A percentile compares a stretch with the other conserved stretches of the same genome.
phyloP scores from a whole-genome alignment of 1,140 invertebrate species.

The Listronotus bonariensis region DNA sequence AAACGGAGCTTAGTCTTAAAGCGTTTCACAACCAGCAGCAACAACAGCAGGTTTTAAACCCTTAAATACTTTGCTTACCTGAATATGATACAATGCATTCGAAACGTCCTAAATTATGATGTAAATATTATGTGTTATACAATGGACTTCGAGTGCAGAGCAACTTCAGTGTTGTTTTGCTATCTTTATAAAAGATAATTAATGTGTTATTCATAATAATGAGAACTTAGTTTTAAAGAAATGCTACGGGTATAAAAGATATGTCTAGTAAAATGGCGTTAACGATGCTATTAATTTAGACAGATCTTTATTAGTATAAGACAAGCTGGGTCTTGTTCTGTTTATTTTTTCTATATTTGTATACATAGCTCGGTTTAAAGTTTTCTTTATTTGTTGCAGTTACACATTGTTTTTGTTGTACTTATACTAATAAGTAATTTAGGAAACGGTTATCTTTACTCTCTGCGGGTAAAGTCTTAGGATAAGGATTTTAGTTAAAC shows the following conservation, averaged over 20 bases:
- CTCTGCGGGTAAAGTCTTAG: slow-evolving; percentile 1
- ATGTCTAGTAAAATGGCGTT: no score
- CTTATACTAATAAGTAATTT: slow-evolving; percentile 23
- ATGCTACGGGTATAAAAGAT: slow-evolving; percentile 14
- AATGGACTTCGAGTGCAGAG: slow-evolving; percentile 9
- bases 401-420: slow-evolving; percentile 33
- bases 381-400: slow-evolving; percentile 35
- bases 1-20: slow-evolving; percentile 72
- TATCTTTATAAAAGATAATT: slow-evolving; percentile 1
- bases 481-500: slow-evolving; percentile 11
- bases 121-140: slow-evolving; percentile 32
- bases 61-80: slow-evolving; percentile 11
- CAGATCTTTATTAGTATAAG: background rate
- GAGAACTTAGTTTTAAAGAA: slow-evolving; percentile 11
- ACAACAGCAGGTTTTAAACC: slow-evolving; percentile 50
- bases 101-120: slow-evolving; percentile 20
- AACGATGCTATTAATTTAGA: background rate
- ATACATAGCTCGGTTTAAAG: slow-evolving; percentile 1
- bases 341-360: slow-evolving; percentile 21
- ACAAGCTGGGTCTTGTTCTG: slow-evolving; percentile 12
- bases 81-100: background rate
- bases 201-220: slow-evolving; percentile 8
- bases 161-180: background rate
- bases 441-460: slow-evolving; percentile 22
- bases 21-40: slow-evolving; percentile 66